These are phyloP conservation scores for Channa striata DNA, from an alignment of 2,797 vertebrate genomes.

Conservation along the genomic window DNA sequence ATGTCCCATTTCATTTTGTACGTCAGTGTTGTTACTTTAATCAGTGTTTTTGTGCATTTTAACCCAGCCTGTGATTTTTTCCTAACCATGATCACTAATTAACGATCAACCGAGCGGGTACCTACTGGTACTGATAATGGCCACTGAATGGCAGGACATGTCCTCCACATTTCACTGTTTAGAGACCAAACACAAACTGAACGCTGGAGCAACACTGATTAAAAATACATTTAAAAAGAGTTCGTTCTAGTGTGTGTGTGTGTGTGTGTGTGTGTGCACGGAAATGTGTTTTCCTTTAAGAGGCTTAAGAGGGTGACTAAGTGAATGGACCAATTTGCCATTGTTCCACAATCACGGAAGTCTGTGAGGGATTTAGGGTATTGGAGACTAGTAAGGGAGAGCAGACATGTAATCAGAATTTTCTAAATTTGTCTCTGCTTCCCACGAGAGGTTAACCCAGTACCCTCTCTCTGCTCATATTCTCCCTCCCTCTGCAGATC, in stretches of 20 bases:
- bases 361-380: constrained; percentile 67
- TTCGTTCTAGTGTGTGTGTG: constrained; percentile 1
- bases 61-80: no score
- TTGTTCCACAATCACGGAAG: constrained; percentile 55
- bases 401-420: constrained; percentile 68
- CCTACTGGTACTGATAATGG: no score
- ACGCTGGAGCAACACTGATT: neutral
- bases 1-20: no score
- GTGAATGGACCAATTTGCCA: constrained; percentile 68
- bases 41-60: no score
- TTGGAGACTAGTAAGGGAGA: constrained; percentile 63
- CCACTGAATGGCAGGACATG: no score
- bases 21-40: no score
- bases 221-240: constrained; percentile 6
- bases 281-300: constrained; percentile 49
- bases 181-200: neutral
- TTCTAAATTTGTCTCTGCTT: constrained; percentile 66
- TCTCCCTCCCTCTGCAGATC: neutral
- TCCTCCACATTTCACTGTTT: no score
- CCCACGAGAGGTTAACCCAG: constrained; percentile 35
- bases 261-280: neutral
- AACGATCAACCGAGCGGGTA: no score
- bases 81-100: no score
- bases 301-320: constrained; percentile 64
- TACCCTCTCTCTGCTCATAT: constrained; percentile 1